Evolutionary conservation across 2,113 vertebrate genomes (phyloP).

Genomic region (Nothobranchius kuhntae): DNA sequence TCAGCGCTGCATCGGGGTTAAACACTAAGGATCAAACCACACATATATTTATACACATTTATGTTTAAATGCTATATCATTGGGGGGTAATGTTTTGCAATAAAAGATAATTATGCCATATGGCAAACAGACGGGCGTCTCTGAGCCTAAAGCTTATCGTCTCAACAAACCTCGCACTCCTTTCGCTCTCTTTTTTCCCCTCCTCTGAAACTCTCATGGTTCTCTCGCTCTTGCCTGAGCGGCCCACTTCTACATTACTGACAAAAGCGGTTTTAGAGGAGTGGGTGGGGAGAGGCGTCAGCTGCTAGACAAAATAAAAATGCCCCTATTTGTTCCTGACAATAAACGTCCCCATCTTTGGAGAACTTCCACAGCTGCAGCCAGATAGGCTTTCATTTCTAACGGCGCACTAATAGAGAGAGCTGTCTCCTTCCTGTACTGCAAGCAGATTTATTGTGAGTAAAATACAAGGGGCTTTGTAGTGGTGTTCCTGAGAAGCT

Average conservation of each 20-base stretch:
- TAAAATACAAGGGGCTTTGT: slow-evolving; percentile 40
- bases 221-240: slow-evolving; percentile 37
- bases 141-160: slow-evolving; percentile 17
- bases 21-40: slow-evolving; percentile 39
- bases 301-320: slow-evolving; percentile 76
- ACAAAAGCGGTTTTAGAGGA: slow-evolving; percentile 66
- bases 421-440: slow-evolving; percentile 53
- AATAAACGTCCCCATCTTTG: slow-evolving; percentile 67
- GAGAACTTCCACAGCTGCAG: slow-evolving; percentile 71
- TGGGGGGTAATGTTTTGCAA: slow-evolving; percentile 71
- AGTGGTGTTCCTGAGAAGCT: slow-evolving; percentile 23
- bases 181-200: background rate
- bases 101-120: slow-evolving; percentile 70
- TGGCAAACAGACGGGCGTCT: slow-evolving; percentile 64
- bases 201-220: slow-evolving; percentile 50
- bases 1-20: slow-evolving; percentile 70
- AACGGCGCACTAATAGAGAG: slow-evolving; percentile 51
- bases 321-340: slow-evolving; percentile 70
- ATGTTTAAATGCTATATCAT: slow-evolving; percentile 49
- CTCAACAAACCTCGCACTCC: slow-evolving; percentile 30
- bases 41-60: slow-evolving; percentile 23
- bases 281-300: slow-evolving; percentile 71
- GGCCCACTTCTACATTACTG: slow-evolving; percentile 54
- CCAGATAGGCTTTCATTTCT: slow-evolving; percentile 62
- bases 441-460: slow-evolving; percentile 50